Percentiles rank a stretch among this genome's conserved stretches.
Evolutionary conservation across 2,113 vertebrate species (phyloP).

Genomic region (Stigmatopora argus): DNA sequence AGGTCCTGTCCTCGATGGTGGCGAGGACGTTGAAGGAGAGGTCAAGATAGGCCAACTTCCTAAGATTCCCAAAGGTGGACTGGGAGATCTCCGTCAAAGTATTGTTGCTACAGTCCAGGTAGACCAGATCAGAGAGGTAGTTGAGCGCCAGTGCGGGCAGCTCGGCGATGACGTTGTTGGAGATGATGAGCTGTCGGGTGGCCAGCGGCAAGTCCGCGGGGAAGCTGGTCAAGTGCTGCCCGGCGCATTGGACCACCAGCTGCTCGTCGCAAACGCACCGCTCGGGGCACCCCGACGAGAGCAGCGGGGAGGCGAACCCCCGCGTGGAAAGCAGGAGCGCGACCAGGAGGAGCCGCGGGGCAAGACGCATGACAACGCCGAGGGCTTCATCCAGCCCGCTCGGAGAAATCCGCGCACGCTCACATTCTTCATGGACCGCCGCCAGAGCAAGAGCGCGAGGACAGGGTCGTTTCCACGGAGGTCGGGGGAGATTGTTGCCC

Average conservation of each 20-base stretch:
- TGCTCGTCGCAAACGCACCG: conserved; percentile 80
- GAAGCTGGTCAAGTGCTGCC: conserved; percentile 72
- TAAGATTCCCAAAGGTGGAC: conserved; percentile 80
- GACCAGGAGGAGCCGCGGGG: conserved; percentile 54
- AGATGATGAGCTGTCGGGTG: conserved; percentile 83
- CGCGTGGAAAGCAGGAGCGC: conserved; percentile 15
- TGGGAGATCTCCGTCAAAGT: conserved; percentile 76
- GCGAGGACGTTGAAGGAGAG: conserved; percentile 84
- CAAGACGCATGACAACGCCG: conserved; percentile 70
- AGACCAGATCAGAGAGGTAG: conserved; percentile 84
- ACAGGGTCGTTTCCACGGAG: conserved; percentile 25
- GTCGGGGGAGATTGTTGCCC: conserved; percentile 31
- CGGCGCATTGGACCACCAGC: conserved; percentile 81
- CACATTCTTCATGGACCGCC: conserved; percentile 64
- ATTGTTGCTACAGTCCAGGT: conserved; percentile 86
- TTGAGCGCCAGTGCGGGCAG: conserved; percentile 79
- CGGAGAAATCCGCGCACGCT: conserved; percentile 46
- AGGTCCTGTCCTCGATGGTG: conserved; percentile 76
- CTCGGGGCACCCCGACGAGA: conserved; percentile 69
- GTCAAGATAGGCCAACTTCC: conserved; percentile 84
- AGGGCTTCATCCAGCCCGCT: conserved; percentile 67
- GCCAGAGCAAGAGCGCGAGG: conserved; percentile 23
- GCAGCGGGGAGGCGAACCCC: conserved; percentile 49
- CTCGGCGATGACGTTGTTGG: conserved; percentile 74
- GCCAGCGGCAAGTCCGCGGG: conserved; percentile 79